These are phyloP conservation scores for Elgaria multicarinata DNA, from an alignment of 2,113 vertebrate genomes.

Conservation along the genomic window DNA sequence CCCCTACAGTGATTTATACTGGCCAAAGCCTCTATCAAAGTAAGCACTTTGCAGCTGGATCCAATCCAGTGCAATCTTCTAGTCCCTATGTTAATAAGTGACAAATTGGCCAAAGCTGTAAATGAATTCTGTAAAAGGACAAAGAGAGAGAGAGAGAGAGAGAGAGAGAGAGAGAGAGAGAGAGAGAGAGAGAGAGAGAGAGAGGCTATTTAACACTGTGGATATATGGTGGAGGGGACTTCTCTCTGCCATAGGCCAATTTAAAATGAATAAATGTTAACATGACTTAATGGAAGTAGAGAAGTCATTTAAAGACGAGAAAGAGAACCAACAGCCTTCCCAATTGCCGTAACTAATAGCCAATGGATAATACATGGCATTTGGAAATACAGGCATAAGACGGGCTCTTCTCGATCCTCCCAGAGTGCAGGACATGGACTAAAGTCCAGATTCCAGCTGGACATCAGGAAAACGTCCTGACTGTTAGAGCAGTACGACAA, in stretches of 20 bases:
- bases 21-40: neutral
- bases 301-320: slow-evolving; percentile 23
- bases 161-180: neutral
- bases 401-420: too few relatives aligned
- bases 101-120: neutral
- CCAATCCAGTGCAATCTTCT: neutral
- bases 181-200: neutral
- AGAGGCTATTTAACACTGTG: neutral
- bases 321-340: slow-evolving; percentile 27
- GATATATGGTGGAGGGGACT: slow-evolving; percentile 18
- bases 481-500: too few relatives aligned
- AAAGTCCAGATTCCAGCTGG: too few relatives aligned
- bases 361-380: slow-evolving; percentile 54
- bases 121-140: neutral
- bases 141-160: neutral
- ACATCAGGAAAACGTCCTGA: too few relatives aligned
- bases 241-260: slow-evolving; percentile 5
- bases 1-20: neutral
- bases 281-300: slow-evolving; percentile 14
- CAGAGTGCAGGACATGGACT: too few relatives aligned
- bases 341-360: slow-evolving; percentile 58
- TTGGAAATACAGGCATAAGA: slow-evolving; percentile 54
- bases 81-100: neutral
- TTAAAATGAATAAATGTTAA: slow-evolving; percentile 36
- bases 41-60: neutral